Percentiles rank a stretch among this genome's conserved stretches.
Conservation (phyloP, 2,113 vertebrate genomes). For the Tauraco erythrolophus region DNA sequence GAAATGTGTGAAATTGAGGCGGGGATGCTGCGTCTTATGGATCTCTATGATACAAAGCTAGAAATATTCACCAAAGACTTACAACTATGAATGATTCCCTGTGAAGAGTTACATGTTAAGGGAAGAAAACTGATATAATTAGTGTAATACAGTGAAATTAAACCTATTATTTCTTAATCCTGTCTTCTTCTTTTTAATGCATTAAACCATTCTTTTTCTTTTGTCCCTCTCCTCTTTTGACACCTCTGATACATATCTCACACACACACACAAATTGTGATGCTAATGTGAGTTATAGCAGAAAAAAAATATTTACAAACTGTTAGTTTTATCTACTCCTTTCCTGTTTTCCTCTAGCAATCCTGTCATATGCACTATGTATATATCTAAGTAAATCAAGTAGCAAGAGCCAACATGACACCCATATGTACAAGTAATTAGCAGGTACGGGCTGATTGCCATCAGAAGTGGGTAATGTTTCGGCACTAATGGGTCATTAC, state of each 20-base stretch:
- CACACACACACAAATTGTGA: not conserved
- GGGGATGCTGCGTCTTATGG: not conserved
- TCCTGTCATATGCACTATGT: fast-evolving
- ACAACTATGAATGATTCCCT: not conserved
- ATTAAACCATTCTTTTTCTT: not conserved
- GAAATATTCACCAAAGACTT: not conserved
- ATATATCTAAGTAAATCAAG: not conserved
- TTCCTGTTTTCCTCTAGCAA: not conserved
- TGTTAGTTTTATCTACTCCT: not conserved
- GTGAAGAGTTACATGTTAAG: not conserved
- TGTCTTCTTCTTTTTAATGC: not conserved
- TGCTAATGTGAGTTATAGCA: not conserved
- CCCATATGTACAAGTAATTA: not conserved
- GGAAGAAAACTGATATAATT: not conserved
- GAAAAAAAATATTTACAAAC: not conserved
- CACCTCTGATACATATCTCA: not conserved
- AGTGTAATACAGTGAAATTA: not conserved
- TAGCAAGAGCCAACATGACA: not conserved
- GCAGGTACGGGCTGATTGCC: not conserved
- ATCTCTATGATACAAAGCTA: not conserved
- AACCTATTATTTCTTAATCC: not conserved
- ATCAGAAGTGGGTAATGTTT: not conserved
- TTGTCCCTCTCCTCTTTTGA: not conserved
- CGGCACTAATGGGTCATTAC: not conserved
- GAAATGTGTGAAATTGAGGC: not conserved